A percentile compares a stretch with the other conserved stretches of the same genome.
Conservation (phyloP, 2,797 vertebrate genomes). For the Selene dorsalis region DNA sequence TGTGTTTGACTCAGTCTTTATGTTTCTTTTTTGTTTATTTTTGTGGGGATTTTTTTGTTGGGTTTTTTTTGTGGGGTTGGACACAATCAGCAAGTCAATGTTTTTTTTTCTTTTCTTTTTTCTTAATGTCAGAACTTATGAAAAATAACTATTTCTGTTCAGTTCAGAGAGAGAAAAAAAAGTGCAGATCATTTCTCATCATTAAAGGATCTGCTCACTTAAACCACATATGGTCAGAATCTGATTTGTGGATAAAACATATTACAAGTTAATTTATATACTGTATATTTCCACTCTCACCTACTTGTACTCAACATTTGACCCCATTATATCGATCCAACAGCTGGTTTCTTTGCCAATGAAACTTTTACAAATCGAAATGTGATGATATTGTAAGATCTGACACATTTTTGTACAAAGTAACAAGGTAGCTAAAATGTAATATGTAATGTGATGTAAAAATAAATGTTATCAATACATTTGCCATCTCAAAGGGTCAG, state of each 20-base stretch:
- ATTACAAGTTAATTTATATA: neutral
- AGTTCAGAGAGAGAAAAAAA: neutral
- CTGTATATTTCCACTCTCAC: neutral
- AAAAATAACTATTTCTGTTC: slow-evolving; percentile 1
- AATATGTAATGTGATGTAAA: too few relatives aligned
- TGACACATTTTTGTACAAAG: neutral
- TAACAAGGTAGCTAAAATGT: neutral
- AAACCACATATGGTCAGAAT: neutral
- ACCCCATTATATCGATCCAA: neutral
- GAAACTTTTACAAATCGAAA: neutral
- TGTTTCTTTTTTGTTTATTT: slow-evolving; percentile 39
- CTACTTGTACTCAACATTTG: neutral
- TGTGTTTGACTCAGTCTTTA: slow-evolving; percentile 33
- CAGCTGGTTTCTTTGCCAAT: neutral
- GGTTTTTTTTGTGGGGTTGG: neutral
- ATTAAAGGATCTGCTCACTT: slow-evolving; percentile 20
- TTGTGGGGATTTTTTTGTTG: neutral
- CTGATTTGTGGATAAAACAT: neutral
- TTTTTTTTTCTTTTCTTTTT: neutral
- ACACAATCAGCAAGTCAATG: neutral
- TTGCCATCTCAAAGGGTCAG: neutral
- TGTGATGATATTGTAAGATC: neutral
- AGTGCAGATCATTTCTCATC: neutral
- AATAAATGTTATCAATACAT: neutral
- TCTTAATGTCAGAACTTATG: neutral